phyloP scores from a whole-genome alignment of 2,797 vertebrate genomes.

The Periparus ater region DNA sequence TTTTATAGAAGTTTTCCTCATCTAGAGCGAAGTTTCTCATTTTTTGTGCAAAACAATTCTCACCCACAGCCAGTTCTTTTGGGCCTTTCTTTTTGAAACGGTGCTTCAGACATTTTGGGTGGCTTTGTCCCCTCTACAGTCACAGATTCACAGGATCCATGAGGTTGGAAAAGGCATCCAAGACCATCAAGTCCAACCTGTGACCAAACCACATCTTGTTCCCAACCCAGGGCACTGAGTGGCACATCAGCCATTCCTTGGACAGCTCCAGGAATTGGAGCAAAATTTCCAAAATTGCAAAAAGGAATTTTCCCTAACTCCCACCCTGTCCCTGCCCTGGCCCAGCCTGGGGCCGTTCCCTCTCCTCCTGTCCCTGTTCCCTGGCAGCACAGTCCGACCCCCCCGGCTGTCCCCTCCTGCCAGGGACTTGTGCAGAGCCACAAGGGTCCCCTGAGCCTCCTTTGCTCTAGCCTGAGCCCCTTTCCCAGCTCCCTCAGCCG shows the following conservation, averaged over 20 bases:
- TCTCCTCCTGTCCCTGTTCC: neutral
- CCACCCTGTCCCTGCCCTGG: neutral
- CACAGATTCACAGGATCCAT: neutral
- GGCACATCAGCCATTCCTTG: accelerated
- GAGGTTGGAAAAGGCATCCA: neutral
- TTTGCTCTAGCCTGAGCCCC: neutral
- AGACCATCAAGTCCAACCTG: accelerated
- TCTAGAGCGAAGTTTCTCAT: neutral
- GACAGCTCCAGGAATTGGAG: neutral
- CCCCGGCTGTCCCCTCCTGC: neutral
- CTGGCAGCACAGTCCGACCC: neutral
- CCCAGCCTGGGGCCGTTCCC: neutral
- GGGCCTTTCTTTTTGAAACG: neutral
- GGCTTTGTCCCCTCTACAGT: no score
- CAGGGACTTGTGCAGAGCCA: neutral
- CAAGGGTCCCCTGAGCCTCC: neutral
- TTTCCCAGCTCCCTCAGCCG: neutral
- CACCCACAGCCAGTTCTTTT: no score
- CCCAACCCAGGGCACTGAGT: neutral
- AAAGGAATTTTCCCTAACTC: no score
- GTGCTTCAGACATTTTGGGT: neutral
- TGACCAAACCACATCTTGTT: accelerated
- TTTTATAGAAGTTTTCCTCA: no score
- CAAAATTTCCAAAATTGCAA: neutral
- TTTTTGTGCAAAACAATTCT: neutral